Conservation (phyloP, 2,113 vertebrate genomes). For the Uria lomvia region DNA sequence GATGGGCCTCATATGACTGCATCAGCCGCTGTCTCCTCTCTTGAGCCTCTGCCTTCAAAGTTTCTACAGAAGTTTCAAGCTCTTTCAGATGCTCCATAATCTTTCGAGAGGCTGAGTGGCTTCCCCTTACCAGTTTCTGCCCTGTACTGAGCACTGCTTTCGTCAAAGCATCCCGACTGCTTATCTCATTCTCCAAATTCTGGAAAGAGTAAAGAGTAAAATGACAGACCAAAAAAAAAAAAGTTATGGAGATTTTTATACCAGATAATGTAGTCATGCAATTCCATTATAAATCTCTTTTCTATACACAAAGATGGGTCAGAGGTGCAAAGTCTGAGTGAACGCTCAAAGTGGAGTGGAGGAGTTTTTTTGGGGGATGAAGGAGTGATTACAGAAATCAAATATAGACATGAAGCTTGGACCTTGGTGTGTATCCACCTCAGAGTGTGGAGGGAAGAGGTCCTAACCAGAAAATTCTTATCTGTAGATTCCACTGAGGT, state of each 20-base stretch:
- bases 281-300: not conserved
- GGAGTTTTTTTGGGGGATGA: not conserved
- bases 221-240: not conserved
- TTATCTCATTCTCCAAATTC: slow-evolving; percentile 84
- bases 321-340: not conserved
- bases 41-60: slow-evolving; percentile 69
- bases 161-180: slow-evolving; percentile 73
- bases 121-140: slow-evolving; percentile 76
- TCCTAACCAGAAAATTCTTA: not conserved
- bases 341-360: not conserved
- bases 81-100: slow-evolving; percentile 75
- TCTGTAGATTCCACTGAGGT: not conserved
- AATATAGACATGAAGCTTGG: not conserved
- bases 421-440: not conserved
- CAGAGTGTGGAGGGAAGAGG: not conserved
- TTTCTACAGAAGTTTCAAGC: slow-evolving; percentile 73
- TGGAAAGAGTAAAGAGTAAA: slow-evolving; percentile 31
- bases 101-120: slow-evolving; percentile 77
- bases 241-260: not conserved
- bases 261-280: not conserved
- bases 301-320: not conserved
- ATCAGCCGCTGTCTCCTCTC: slow-evolving; percentile 70
- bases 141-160: slow-evolving; percentile 81
- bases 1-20: slow-evolving; percentile 80
- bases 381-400: not conserved